Evolutionary conservation across 2,888 invertebrate species (phyloP), one percentile per base, ranked within the genome.

Genomic region (Hydriomena furcata): DNA sequence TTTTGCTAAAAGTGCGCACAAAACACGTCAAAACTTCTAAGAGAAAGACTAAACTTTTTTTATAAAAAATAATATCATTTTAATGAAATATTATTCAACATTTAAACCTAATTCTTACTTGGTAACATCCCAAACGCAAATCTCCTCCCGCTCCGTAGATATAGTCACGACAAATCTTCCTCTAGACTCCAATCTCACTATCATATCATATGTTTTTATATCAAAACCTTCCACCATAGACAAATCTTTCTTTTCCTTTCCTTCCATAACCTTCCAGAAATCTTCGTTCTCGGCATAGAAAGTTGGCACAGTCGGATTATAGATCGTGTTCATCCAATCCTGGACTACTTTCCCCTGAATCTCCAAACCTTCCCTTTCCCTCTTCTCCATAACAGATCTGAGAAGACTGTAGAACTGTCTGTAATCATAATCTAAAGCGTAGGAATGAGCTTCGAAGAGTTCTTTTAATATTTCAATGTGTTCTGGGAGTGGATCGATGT

Each of bases 41-140:
- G n/a, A n/a, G n/a, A n/a, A n/a, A n/a, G n/a, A n/a, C n/a, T n/a
- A n/a, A n/a, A n/a, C n/a, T n/a, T n/a, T n/a, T n/a, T n/a, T n/a
- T n/a, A n/a, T n/a, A n/a, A n/a, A n/a, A n/a, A n/a, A n/a, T n/a
- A n/a, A n/a, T n/a, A n/a, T n/a, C n/a, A n/a, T n/a, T n/a, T n/a
- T n/a, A n/a, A n/a, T n/a, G n/a, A n/a, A n/a, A n/a, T n/a, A n/a
- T n/a, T n/a, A n/a, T n/a, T n/a, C n/a, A n/a, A n/a, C n/a, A 17
- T 17, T 17, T 17, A 17, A 17, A 17, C 17, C 17, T 17, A 36
- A n/a, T 12, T 71, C 84, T 81, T 52, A 88, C 89, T 74, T 80
- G 1, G 76, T 67, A 8, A 95, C 93, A 86, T 96, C 94, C 96
- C 96, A 96, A 5, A 97, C 95, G 64, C 93, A 93, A 28, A 97